phyloP scores from a whole-genome alignment of 1,140 invertebrate genomes.

The Drosophila erecta region DNA sequence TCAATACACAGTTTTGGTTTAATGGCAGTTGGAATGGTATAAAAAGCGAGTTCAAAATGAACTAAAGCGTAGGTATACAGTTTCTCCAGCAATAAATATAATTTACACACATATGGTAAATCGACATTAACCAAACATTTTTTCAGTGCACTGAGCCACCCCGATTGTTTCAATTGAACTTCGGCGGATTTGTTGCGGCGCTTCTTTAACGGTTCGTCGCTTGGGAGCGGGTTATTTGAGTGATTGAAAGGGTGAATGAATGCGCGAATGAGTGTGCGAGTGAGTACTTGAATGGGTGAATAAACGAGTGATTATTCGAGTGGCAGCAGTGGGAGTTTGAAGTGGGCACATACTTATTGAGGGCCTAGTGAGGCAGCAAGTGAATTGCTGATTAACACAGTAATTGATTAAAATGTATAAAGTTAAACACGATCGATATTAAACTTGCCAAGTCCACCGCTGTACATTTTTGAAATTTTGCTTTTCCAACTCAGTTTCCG shows the following conservation, averaged over 20 bases:
- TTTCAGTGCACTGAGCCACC: background rate
- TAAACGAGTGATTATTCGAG: conserved; percentile 7
- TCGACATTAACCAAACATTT: too few species aligned
- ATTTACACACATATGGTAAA: too few species aligned
- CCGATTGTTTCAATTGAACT: background rate
- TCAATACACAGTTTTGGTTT: too few species aligned
- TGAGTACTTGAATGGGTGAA: conserved; percentile 3
- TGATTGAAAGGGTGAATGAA: conserved; percentile 4
- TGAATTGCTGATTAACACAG: background rate
- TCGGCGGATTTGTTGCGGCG: conserved; percentile 1
- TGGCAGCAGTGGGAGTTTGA: conserved; percentile 6
- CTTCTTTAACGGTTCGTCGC: conserved; percentile 19
- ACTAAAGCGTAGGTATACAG: too few species aligned
- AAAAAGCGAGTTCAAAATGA: too few species aligned
- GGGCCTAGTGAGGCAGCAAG: background rate
- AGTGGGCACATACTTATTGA: background rate
- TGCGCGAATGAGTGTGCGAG: conserved; percentile 3
- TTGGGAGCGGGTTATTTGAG: conserved; percentile 2
- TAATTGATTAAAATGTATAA: background rate
- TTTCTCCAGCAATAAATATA: too few species aligned
- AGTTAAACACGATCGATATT: background rate
- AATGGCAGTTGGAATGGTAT: too few species aligned
- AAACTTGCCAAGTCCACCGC: background rate
- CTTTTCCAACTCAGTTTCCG: too few species aligned
- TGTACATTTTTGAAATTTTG: background rate